These are phyloP conservation scores for Andrena bicolor DNA, from an alignment of 2,888 invertebrate genomes.

Conservation along the genomic window DNA sequence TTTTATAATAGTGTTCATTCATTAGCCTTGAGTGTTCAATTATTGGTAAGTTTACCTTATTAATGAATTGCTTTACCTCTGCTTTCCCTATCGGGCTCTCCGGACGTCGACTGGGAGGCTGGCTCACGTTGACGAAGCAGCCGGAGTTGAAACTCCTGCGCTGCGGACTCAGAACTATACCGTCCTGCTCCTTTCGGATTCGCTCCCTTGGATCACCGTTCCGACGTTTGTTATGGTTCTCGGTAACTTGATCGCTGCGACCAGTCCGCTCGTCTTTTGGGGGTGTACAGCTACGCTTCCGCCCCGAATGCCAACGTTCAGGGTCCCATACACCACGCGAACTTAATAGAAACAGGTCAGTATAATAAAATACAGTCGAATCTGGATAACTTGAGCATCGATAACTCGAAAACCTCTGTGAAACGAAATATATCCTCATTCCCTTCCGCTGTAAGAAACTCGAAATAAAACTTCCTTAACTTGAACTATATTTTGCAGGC, in stretches of 20 bases:
- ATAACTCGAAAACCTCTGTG: no score
- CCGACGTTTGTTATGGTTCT: constrained; percentile 85
- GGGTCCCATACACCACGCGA: constrained; percentile 86
- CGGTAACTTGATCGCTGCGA: constrained; percentile 84
- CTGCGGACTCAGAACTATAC: constrained; percentile 94
- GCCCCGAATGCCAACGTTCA: constrained; percentile 86
- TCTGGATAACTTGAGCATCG: not conserved
- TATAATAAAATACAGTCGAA: constrained; percentile 17
- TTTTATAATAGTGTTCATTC: no score
- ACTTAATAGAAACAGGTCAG: constrained; percentile 73
- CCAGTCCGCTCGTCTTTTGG: constrained; percentile 88
- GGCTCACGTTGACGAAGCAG: constrained; percentile 89
- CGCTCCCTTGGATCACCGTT: constrained; percentile 91
- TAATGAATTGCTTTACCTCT: constrained; percentile 72
- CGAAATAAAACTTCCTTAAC: no score
- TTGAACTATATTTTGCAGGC: no score
- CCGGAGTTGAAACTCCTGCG: constrained; percentile 94
- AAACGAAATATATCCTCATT: no score
- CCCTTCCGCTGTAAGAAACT: no score
- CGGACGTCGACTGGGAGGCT: constrained; percentile 79
- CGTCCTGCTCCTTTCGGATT: constrained; percentile 93
- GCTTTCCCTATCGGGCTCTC: constrained; percentile 84
- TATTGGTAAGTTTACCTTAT: no score
- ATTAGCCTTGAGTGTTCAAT: no score
- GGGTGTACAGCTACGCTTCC: constrained; percentile 88